A percentile compares a stretch with the other conserved stretches of the same genome.
phyloP scores from a whole-genome alignment of 2,888 invertebrate species.

The Sisyra nigra region DNA sequence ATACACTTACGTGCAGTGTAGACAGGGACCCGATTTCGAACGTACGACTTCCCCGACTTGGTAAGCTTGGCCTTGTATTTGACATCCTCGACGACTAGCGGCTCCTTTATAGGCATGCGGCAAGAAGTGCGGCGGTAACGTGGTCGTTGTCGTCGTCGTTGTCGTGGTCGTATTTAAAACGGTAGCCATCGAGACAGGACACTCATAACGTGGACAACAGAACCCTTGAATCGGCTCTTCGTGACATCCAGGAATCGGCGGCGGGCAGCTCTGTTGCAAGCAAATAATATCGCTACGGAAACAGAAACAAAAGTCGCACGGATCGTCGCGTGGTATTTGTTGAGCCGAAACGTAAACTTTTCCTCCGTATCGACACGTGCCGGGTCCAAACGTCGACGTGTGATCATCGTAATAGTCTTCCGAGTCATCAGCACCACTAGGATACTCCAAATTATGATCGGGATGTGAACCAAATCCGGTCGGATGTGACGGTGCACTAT shows the following conservation, averaged over 20 bases:
- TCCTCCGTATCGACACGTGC: conserved; percentile 82
- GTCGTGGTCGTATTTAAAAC: conserved; percentile 72
- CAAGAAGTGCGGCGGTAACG: conserved; percentile 69
- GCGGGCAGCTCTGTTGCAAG: conserved; percentile 87
- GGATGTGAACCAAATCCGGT: conserved; percentile 12
- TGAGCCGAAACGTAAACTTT: conserved; percentile 88
- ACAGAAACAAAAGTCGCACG: conserved; percentile 94
- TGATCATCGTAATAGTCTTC: conserved; percentile 66
- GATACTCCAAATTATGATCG: conserved; percentile 15
- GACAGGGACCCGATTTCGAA: conserved; percentile 81
- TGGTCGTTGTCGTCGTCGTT: conserved; percentile 73
- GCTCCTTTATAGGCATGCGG: conserved; percentile 63
- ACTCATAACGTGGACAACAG: conserved; percentile 90
- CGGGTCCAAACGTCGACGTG: conserved; percentile 63
- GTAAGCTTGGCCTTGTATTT: conserved; percentile 71
- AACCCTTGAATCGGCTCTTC: conserved; percentile 87
- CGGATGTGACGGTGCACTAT: conserved; percentile 13
- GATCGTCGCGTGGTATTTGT: conserved; percentile 87
- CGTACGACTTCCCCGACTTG: conserved; percentile 71
- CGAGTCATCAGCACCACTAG: conserved; percentile 27
- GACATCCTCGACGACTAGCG: conserved; percentile 63
- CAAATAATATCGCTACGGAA: conserved; percentile 93
- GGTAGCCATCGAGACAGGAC: conserved; percentile 77
- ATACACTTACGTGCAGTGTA: conserved; percentile 79
- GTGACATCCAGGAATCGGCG: conserved; percentile 80